Evolutionary conservation across 2,797 vertebrate genomes (phyloP).

Genomic region (Pogoniulus pusillus): DNA sequence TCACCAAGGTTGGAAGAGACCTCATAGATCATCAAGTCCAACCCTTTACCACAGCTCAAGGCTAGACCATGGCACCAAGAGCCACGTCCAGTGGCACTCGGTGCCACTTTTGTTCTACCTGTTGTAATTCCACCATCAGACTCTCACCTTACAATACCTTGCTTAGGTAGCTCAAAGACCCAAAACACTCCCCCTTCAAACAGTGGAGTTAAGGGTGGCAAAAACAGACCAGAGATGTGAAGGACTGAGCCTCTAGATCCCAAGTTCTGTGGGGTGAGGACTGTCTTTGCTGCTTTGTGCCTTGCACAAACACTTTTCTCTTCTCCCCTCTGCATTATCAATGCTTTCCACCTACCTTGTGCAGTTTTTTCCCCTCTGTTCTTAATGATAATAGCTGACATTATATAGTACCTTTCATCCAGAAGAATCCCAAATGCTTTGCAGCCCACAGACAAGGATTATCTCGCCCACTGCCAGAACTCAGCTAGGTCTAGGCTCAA

Average conservation of each 20-base stretch:
- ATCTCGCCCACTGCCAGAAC: constrained; percentile 61
- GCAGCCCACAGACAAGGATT: constrained; percentile 63
- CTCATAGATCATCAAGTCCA: too few species aligned
- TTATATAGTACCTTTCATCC: constrained; percentile 60
- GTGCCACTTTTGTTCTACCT: background rate
- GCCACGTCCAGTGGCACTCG: too few species aligned
- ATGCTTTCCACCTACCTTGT: constrained; percentile 56
- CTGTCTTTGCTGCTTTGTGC: background rate
- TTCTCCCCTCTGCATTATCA: constrained; percentile 38
- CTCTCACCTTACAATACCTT: background rate
- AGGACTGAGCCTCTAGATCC: background rate
- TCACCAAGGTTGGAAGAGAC: too few species aligned
- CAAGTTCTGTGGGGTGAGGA: background rate
- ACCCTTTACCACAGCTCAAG: too few species aligned
- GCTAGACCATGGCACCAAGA: too few species aligned
- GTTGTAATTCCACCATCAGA: background rate
- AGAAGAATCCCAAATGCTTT: constrained; percentile 68
- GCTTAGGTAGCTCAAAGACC: background rate
- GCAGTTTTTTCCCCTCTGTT: constrained; percentile 60
- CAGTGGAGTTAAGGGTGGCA: background rate
- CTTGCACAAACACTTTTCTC: constrained; percentile 22
- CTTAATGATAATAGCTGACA: constrained; percentile 62
- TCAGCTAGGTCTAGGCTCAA: constrained; percentile 33
- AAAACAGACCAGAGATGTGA: background rate
- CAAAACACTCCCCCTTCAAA: background rate